phyloP scores from a whole-genome alignment of 2,888 invertebrate genomes.

The Pyrrhia umbra region DNA sequence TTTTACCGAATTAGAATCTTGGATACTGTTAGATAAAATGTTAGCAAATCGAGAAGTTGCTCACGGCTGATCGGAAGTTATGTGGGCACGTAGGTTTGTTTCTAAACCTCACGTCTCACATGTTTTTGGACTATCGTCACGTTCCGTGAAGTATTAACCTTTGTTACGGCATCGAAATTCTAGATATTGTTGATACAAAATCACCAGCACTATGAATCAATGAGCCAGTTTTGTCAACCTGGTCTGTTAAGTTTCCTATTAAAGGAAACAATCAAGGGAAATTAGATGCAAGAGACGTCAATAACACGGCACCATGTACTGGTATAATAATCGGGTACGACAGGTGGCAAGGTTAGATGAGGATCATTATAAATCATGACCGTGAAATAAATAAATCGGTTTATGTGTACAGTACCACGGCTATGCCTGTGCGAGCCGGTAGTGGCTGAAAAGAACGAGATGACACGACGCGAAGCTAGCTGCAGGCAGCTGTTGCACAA shows the following conservation, averaged over 20 bases:
- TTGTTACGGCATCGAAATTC: conserved; percentile 65
- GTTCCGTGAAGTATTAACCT: conserved; percentile 75
- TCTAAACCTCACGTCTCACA: conserved; percentile 73
- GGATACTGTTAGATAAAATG: not conserved
- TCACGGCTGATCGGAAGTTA: conserved; percentile 38
- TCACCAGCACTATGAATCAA: conserved; percentile 21
- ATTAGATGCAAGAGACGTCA: conserved; percentile 64
- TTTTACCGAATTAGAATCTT: not conserved
- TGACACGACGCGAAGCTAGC: conserved; percentile 65
- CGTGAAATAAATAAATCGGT: conserved; percentile 59
- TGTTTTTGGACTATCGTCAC: conserved; percentile 79
- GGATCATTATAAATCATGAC: conserved; percentile 54
- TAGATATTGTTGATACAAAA: conserved; percentile 65
- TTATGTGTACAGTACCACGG: conserved; percentile 28
- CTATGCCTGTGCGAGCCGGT: conserved; percentile 48
- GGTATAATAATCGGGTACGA: conserved; percentile 55
- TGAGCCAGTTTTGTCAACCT: conserved; percentile 31
- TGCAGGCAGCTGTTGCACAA: conserved; percentile 79
- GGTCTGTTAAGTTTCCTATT: conserved; percentile 54
- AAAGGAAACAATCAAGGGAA: conserved; percentile 68
- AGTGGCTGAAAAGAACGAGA: conserved; percentile 65
- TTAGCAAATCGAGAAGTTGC: conserved; percentile 30
- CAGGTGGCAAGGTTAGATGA: conserved; percentile 66
- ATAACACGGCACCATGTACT: conserved; percentile 51
- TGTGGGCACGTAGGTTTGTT: conserved; percentile 74